Percentiles rank a stretch among this genome's conserved stretches.
phyloP scores from a whole-genome alignment of 2,888 invertebrate species.

The Tipula helvola region DNA sequence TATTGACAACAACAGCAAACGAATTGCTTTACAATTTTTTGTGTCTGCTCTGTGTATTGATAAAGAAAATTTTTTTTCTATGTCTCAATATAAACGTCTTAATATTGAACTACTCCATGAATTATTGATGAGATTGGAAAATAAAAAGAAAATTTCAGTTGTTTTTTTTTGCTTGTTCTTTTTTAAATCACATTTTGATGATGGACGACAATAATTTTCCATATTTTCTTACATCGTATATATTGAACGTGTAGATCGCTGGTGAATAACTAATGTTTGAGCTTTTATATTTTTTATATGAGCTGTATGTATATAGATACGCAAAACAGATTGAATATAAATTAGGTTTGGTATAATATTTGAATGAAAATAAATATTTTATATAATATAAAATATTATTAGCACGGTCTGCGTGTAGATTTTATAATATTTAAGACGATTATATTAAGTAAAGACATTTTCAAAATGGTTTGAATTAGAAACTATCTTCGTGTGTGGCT shows the following conservation, averaged over 20 bases:
- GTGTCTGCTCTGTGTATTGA: neutral
- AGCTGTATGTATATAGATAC: neutral
- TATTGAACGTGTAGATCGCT: neutral
- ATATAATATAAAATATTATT: neutral
- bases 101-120: neutral
- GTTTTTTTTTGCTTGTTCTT: neutral
- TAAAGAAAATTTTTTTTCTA: neutral
- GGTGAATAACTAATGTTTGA: neutral
- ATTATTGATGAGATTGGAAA: neutral
- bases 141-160: neutral
- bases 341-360: neutral
- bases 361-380: neutral
- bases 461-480: too few relatives aligned
- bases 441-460: too few relatives aligned
- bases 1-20: neutral
- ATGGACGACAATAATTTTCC: neutral
- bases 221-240: neutral
- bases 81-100: neutral
- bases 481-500: too few relatives aligned
- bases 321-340: neutral
- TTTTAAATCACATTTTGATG: neutral
- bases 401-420: neutral
- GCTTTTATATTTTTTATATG: neutral
- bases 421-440: neutral
- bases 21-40: neutral